Evolutionary conservation across 2,113 vertebrate genomes (phyloP).

Genomic region (Trogon surrucura): DNA sequence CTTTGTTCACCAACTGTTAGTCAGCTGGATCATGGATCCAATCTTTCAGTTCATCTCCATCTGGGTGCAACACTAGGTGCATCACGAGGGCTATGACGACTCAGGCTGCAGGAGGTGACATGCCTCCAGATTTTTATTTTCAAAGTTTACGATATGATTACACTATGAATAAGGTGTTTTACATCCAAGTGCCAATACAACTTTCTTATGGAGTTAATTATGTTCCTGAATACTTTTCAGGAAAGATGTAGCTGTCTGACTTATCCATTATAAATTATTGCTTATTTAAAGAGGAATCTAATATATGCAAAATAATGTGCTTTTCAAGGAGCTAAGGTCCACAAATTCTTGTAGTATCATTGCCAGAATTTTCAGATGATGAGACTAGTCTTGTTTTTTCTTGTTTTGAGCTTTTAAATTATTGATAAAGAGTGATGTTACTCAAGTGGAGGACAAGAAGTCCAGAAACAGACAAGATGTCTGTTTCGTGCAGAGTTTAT

Average conservation of each 20-base stretch:
- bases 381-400: not conserved
- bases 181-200: not conserved
- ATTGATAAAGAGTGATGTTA: not conserved
- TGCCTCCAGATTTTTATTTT: not conserved
- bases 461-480: not conserved
- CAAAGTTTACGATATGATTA: not conserved
- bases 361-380: not conserved
- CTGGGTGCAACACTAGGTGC: not conserved
- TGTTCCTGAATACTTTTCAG: not conserved
- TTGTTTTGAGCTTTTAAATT: not conserved
- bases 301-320: not conserved
- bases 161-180: not conserved
- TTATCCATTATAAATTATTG: not conserved
- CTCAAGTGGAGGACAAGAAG: not conserved
- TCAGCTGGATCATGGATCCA: not conserved
- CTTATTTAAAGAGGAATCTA: not conserved
- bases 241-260: not conserved
- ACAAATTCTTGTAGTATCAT: not conserved
- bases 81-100: not conserved
- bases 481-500: not conserved
- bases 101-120: not conserved
- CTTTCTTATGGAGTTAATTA: not conserved
- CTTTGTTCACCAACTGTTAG: not conserved
- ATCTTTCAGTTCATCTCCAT: not conserved
- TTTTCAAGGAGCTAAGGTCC: not conserved